Evolutionary conservation across 2,888 invertebrate species (phyloP), one percentile per base, ranked within the genome.

Genomic region (Gymnosoma rotundatum): DNA sequence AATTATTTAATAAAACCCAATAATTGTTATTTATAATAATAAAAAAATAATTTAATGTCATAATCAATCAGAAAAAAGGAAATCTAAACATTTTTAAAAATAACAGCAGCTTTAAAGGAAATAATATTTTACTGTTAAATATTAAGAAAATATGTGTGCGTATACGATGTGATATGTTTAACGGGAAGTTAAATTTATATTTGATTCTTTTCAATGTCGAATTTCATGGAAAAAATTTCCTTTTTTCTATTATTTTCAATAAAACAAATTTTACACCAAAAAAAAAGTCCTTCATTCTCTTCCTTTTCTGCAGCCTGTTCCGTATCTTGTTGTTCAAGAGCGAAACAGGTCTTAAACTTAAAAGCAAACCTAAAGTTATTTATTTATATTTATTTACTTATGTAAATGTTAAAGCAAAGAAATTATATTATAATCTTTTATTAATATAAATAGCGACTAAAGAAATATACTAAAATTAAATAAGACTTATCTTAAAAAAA

Each of bases 271-370:
- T 75, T 73, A 78, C 69, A 63, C 69, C 20, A 38, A 67, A 69
- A 78, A 75, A 79, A 80, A 86, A 90, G 90, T 90, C 90, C 90
- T 90, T 90, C 87, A 86, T 89, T 90, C 90, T 90, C 90, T 87
- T 90, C 88, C 88, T 86, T 85, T 76, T 64, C 75, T 67, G 63
- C 32, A 81, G 74, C 69, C 84, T 54, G 63, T 12, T 42, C 45
- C 38, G 42, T 20, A 45, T 12, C n/a, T 76, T 48, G 10, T 76
- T 48, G 10, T 25, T 56, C 52, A 67, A 48, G 61, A 60, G 25
- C 32, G 75, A 18, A 66, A 66, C 50, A 63, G 73, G 64, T 80
- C 67, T 50, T 20, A n/a, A 56, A 73, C 73, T 78, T 82, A 76
- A 64, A 66, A 64, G 12, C 38, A 54, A 84, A 84, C 67, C 66